Base-by-base conservation (phyloP, 2,113 vertebrate species). In the Pholis gunnellus region DNA sequence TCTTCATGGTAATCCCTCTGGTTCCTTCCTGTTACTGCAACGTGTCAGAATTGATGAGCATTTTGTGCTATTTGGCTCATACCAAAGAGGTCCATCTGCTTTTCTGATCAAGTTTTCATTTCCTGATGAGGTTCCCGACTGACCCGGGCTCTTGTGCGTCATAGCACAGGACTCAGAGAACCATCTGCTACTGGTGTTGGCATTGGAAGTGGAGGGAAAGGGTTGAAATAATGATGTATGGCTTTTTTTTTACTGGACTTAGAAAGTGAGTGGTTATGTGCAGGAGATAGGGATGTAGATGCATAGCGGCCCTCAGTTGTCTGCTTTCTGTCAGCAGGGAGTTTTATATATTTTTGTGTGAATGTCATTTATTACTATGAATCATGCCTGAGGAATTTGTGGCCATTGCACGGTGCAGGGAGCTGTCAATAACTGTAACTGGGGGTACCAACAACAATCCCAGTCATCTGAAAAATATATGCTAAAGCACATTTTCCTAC, bases 171-270 rank as follows among this genome's bases (percentile, higher is more conserved):
- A 87, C 38, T 70, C 52, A 65, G 36, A 69, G 75, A 82, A 66
- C 27, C 44, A 85, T 78, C 64, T 70, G 72, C 54, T 76, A 50
- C 84, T 88, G 75, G 75, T 34, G 10, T 79, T 79, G 72, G 80
- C 60, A 77, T 57, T 71, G 40, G 9, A 76, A 74, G 63, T 75
- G 29, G 17, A 71, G 17, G 34, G 22, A 31, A 61, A 63, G 36
- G 64, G 14, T 31, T 63, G 59, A 69, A 60, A 61, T 42, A 42
- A 6, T 2, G 0, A 11, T 8, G 36, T 59, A 25, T 64, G 61
- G 44, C 2, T 9, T 72, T 72, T 46, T 48, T 67, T 85, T 67
- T 38, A 67, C 38, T 54, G 34, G 65, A 25, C 54, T 68, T 68
- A 13, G 65, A 74, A 60, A 79, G 74, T 80, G 64, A 82, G 27